These are phyloP conservation scores for Spilogale gracilis DNA, from an alignment of 2,113 vertebrate species.

Conservation along the genomic window DNA sequence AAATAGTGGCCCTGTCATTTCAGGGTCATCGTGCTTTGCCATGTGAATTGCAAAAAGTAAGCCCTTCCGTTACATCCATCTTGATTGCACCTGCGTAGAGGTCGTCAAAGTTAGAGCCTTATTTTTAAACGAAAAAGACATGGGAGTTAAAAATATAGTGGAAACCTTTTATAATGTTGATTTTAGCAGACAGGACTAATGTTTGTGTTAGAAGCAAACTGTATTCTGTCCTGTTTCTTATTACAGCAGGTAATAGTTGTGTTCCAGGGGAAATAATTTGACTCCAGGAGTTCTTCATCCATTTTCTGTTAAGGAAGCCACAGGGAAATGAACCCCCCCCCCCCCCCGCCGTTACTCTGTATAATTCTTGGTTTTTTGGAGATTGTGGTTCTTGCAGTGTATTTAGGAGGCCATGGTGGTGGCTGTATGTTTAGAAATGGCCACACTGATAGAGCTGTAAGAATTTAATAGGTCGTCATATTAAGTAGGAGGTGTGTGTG, in stretches of 20 bases:
- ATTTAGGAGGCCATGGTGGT: not conserved
- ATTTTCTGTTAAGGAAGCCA: slow-evolving; percentile 20
- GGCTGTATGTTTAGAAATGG: not conserved
- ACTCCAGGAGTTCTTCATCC: not conserved
- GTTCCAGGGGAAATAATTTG: not conserved
- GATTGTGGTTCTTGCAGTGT: not conserved
- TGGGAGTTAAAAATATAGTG: slow-evolving; percentile 54
- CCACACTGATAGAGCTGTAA: not conserved
- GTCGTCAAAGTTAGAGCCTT: slow-evolving; percentile 25
- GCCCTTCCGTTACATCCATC: not conserved
- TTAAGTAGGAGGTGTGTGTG: not conserved
- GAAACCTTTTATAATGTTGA: slow-evolving; percentile 56
- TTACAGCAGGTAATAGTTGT: not conserved
- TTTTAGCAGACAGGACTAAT: slow-evolving; percentile 51
- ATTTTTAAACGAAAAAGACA: slow-evolving; percentile 63
- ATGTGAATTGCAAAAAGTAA: not conserved
- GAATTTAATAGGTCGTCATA: not conserved
- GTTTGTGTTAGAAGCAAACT: not conserved
- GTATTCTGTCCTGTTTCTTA: slow-evolving; percentile 24
- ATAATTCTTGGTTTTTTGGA: not conserved
- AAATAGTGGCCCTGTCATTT: not conserved
- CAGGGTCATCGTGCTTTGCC: not conserved
- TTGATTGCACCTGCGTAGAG: not conserved
- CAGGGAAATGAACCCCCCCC: not conserved
- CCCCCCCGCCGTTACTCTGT: not conserved